Percentiles rank a stretch among this genome's conserved stretches.
Evolutionary conservation across 1,140 invertebrate species (phyloP).

Genomic region (Drosophila mayri): DNA sequence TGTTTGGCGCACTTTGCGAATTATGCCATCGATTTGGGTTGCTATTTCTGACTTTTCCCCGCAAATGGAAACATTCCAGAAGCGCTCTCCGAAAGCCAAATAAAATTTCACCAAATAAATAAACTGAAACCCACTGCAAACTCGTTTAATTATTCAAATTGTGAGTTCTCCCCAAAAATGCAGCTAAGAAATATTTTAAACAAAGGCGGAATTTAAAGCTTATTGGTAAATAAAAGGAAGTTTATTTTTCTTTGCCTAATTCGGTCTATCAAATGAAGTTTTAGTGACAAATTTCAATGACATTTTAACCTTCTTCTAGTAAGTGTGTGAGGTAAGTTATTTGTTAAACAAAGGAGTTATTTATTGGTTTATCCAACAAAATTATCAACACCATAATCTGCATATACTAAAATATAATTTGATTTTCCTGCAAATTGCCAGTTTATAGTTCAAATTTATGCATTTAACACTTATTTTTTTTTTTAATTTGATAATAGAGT

Average conservation of each 20-base stretch:
- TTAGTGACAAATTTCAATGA: not conserved
- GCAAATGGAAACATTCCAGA: conserved; percentile 29
- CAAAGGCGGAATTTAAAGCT: not conserved
- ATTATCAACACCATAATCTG: not conserved
- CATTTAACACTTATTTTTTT: conserved; percentile 4
- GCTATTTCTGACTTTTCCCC: conserved; percentile 6
- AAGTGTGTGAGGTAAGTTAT: too few species aligned
- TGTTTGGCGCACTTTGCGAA: conserved; percentile 41
- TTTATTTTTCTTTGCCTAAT: not conserved
- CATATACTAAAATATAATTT: not conserved
- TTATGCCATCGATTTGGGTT: conserved; percentile 50
- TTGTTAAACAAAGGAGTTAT: not conserved
- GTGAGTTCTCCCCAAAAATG: not conserved
- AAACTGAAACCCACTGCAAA: not conserved
- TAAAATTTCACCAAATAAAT: conserved; percentile 5
- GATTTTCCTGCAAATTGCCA: not conserved
- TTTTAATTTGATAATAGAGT: not conserved
- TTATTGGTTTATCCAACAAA: not conserved
- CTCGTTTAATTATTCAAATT: not conserved
- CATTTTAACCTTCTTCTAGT: not conserved
- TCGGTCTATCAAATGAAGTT: too few species aligned
- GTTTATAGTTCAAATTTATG: not conserved
- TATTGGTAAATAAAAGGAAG: not conserved
- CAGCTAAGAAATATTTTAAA: not conserved
- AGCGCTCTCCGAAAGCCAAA: conserved; percentile 6